A percentile compares a stretch with the other conserved stretches of the same genome.
These are phyloP conservation scores for Pseudois nayaur DNA, from an alignment of 2,113 vertebrate species.

Conservation along the genomic window DNA sequence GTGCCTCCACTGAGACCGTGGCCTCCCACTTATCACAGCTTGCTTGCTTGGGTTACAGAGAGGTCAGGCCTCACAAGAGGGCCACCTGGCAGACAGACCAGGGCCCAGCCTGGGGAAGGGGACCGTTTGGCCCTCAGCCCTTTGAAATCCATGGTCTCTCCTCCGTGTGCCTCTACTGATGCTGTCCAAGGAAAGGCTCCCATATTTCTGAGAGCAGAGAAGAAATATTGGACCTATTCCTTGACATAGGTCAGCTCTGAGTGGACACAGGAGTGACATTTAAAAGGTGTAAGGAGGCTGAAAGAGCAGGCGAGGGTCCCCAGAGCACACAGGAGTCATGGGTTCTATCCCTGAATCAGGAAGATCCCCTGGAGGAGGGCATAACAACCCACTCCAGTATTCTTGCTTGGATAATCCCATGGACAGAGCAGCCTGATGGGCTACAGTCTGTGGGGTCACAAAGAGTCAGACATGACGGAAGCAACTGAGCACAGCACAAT, in stretches of 20 bases:
- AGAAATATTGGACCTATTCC: neutral
- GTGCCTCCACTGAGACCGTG: constrained; percentile 49
- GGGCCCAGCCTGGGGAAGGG: neutral
- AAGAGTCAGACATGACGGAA: neutral
- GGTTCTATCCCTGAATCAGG: neutral
- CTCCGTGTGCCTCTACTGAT: neutral
- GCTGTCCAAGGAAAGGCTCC: neutral
- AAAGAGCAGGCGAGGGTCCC: neutral
- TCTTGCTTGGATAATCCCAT: neutral
- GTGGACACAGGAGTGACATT: neutral
- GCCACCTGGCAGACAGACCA: neutral
- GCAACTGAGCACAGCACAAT: neutral
- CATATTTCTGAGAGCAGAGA: neutral
- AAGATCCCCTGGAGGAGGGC: neutral
- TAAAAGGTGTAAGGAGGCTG: neutral
- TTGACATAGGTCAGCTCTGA: accelerated
- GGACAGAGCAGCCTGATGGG: neutral
- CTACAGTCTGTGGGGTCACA: neutral
- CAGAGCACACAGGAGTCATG: neutral
- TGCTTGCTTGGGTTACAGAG: constrained; percentile 59
- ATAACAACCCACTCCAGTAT: neutral
- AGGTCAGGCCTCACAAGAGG: constrained; percentile 58
- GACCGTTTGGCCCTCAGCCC: neutral
- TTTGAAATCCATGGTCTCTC: constrained; percentile 48
- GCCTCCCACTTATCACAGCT: constrained; percentile 61